These are phyloP conservation scores for Drosophila asahinai DNA, from an alignment of 1,140 invertebrate genomes.

Conservation along the genomic window DNA sequence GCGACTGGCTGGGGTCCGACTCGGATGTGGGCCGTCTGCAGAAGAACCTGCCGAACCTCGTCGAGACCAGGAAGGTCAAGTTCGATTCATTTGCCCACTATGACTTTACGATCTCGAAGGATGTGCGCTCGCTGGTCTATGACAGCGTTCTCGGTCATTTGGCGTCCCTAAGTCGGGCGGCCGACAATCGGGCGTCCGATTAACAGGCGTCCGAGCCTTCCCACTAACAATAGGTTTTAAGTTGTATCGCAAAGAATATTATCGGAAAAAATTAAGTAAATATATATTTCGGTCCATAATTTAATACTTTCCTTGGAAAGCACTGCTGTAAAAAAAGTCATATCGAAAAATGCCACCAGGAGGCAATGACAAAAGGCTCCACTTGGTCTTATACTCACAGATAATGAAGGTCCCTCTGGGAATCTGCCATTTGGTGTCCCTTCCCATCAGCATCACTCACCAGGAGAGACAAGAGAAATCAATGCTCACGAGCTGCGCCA, in stretches of 20 bases:
- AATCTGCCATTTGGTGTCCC: constrained; percentile 1
- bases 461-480: constrained; percentile 41
- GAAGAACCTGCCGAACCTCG: constrained; percentile 25
- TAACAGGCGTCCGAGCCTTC: neutral
- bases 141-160: constrained; percentile 13
- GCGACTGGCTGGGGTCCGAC: constrained; percentile 43
- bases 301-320: neutral
- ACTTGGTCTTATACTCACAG: neutral
- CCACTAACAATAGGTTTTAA: neutral
- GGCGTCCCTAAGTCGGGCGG: too few relatives aligned
- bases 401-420: constrained; percentile 7
- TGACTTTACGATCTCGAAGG: constrained; percentile 48
- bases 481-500: constrained; percentile 54
- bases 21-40: constrained; percentile 29
- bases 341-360: neutral
- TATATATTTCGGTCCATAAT: neutral
- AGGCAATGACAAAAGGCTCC: neutral
- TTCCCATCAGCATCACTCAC: constrained; percentile 21
- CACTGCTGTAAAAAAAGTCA: too few relatives aligned
- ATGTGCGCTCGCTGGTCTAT: constrained; percentile 41
- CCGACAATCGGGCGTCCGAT: neutral
- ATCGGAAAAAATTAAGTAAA: neutral
- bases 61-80: constrained; percentile 26
- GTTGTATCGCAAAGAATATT: neutral
- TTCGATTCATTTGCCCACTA: constrained; percentile 37